A percentile compares a stretch with the other conserved stretches of the same genome.
Evolutionary conservation across 2,888 invertebrate species (phyloP).

Genomic region (Erpobdella octoculata): DNA sequence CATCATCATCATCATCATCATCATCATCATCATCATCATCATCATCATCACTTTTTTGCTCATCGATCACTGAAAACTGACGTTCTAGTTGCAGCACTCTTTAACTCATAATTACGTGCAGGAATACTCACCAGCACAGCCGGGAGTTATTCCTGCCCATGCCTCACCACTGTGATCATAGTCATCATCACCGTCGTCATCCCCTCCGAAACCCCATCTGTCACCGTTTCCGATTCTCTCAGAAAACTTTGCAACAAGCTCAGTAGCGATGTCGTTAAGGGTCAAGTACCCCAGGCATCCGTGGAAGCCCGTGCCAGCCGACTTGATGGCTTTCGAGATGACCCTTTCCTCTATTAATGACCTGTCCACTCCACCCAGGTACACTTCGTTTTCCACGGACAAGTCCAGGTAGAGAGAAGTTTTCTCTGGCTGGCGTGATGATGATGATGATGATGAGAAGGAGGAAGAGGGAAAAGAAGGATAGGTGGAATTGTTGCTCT

Average conservation of each 20-base stretch:
- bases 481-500: neutral
- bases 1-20: constrained; percentile 2
- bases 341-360: neutral
- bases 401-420: constrained; percentile 2
- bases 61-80: too few species aligned
- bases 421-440: neutral
- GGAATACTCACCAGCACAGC: too few species aligned
- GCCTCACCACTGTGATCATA: neutral
- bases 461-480: neutral
- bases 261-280: neutral
- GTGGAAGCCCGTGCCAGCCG: neutral
- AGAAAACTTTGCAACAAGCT: neutral
- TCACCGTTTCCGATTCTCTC: neutral
- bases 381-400: neutral
- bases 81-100: too few species aligned
- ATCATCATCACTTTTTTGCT: neutral
- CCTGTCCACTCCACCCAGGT: neutral
- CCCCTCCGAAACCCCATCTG: neutral
- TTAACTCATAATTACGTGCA: too few species aligned
- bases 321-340: neutral
- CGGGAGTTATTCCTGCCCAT: neutral
- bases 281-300: neutral
- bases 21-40: constrained; percentile 2
- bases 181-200: neutral
- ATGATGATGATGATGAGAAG: neutral